Base-by-base conservation (phyloP, 2,113 vertebrate species). In the Romanogobio albipinnatus region DNA sequence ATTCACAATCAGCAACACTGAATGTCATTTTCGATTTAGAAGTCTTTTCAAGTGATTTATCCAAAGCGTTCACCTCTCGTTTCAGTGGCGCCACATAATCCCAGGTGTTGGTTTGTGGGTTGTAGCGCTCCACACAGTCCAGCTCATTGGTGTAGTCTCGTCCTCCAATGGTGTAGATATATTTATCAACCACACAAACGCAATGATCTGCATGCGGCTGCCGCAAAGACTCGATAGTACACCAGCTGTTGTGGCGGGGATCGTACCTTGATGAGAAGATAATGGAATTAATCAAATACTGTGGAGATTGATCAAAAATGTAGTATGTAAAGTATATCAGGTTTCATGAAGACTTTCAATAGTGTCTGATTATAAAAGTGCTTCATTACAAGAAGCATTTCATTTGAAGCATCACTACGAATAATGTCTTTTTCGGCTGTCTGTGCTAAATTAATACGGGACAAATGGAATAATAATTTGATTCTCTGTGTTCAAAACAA, bases 221-320 rank as follows among this genome's bases (percentile, higher is more conserved):
- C 92, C 96, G 97, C 87, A 99, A 92, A 29, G 98, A 92, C 91
- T 96, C 95, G 91, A 99, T 96, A 89, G 95, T 89, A 92, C 96
- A 97, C 98, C 98, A 99, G 82, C 90, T 94, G 93, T 98, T 98
- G 94, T 99, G 96, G 76, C 98, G 94, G 0, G 98, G 98, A 91
- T 99, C 98, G 8, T 98, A 99, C 91, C 98, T 99, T 85, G 14
- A 68, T 5, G 51, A n/a, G 9, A 29, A 19, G 80, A 53, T 5
- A 39, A 22, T 26, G 59, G 22, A 59, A 17, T 11, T 0, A 71
- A 26, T 24, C 14, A 61, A 29, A 74, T 9, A 6, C 61, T 45
- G 39, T n/a, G 6, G 5, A 19, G 17, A 53, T 15, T 1, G 4
- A 19, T 53, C 15, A 36, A 36, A 68, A 68, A 36, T 9, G 29